A percentile compares a stretch with the other conserved stretches of the same genome.
phyloP scores from a whole-genome alignment of 1,140 invertebrate genomes.

The Lordiphosa collinella region DNA sequence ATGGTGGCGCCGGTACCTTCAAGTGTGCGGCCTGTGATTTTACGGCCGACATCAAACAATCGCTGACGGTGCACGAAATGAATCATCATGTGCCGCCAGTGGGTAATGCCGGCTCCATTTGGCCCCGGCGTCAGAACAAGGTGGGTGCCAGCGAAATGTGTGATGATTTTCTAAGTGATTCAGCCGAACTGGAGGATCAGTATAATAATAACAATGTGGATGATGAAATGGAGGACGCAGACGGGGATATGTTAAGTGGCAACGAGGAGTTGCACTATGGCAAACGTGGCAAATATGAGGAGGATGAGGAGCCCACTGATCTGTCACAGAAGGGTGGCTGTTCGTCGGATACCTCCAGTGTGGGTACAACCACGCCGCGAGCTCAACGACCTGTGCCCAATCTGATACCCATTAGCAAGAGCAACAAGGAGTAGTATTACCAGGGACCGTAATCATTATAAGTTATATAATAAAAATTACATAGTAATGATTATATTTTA shows the following conservation, averaged over 20 bases:
- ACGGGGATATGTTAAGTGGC: conserved; percentile 40
- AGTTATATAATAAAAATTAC: too few relatives aligned
- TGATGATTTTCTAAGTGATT: conserved; percentile 75
- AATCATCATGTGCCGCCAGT: conserved; percentile 91
- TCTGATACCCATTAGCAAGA: conserved; percentile 84
- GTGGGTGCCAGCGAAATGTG: conserved; percentile 85
- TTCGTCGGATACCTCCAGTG: conserved; percentile 79
- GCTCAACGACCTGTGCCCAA: conserved; percentile 84
- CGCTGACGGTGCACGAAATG: conserved; percentile 94
- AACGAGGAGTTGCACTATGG: conserved; percentile 48
- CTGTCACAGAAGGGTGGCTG: conserved; percentile 79
- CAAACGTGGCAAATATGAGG: conserved; percentile 75
- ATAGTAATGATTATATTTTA: too few relatives aligned
- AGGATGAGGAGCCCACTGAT: conserved; percentile 81
- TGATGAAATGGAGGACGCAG: conserved; percentile 60
- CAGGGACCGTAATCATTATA: too few relatives aligned
- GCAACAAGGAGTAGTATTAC: conserved; percentile 62
- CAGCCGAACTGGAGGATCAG: conserved; percentile 70
- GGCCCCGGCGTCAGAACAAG: conserved; percentile 83
- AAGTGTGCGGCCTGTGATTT: conserved; percentile 94
- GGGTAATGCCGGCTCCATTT: conserved; percentile 82
- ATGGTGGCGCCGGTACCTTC: conserved; percentile 89
- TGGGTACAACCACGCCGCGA: conserved; percentile 74
- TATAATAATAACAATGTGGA: conserved; percentile 76
- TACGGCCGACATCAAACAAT: conserved; percentile 94